Base-by-base conservation (phyloP, 2,797 vertebrate genomes). In the Notolabrus celidotus region DNA sequence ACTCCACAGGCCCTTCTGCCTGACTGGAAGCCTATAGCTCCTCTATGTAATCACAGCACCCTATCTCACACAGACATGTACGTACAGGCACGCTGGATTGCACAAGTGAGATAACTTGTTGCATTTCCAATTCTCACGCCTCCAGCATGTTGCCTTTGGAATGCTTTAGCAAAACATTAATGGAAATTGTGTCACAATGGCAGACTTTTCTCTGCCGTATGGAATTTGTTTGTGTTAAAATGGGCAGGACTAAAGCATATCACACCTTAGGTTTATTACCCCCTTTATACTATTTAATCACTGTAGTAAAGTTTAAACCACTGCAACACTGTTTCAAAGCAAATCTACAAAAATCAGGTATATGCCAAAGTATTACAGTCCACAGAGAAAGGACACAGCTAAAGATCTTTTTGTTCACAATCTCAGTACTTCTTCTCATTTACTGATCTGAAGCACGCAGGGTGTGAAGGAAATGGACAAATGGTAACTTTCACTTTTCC, bases 1-100 rank as follows among this genome's bases (percentile, higher is more conserved):
- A 61, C 80, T 77, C 69, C 64, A 76, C 77, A 49, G 79, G 65
- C 79, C 67, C 81, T 91, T 92, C 85, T 90, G 89, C 88, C 78
- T 93, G 88, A 92, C 75, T 91, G 87, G 79, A 90, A 74, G 79
- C 84, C 79, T 84, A 79, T 83, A 77, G 87, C 46, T 45, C 43
- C 51, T 68, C 79, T 85, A 59, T 83, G 73, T 79, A 85, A 84
- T 84, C 88, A 86, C 83, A 82, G 67, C 74, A 46, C 27, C 53
- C 67, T 42, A 79, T 84, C 56, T 14, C 80, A 71, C 71, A 41
- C 71, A 79, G 89, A 87, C 93, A 84, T 92, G 91, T 84, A 78
- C 81, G 84, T 82, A 71, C 90, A 90, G 74, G 89, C 86, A 50
- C 15, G 17, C 36, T 6, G 58, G 51, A 53, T 93, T 93, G 71